Base-by-base conservation (phyloP, 1,140 invertebrate species). In the Anoplolepis gracilipes region DNA sequence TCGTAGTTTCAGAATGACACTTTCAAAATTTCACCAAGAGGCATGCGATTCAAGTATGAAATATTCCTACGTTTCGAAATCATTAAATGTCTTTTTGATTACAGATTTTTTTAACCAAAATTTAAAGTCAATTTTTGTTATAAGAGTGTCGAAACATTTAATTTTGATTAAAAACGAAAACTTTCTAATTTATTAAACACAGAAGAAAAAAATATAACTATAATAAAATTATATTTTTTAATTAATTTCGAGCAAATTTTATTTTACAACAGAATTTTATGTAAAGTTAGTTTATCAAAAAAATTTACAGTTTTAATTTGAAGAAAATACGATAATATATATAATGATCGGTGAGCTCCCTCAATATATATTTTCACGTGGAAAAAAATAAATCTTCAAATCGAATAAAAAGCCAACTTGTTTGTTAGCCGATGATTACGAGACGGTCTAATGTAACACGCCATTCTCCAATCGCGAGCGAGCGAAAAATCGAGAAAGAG, bases 401-500 rank as follows among this genome's bases (percentile, higher is more conserved):
- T 42, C 16, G 22, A 10, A 57, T 2, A 5, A 19, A 39, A 39
- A 33, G n/a, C 2, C n/a, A n/a, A 25, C 13, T 53, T n/a, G 19
- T 36, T 79, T 36, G 6, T 53, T n/a, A 1, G n/a, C 19, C 10
- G 65, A 42, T 16, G 36, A 72, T 81, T 72, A 25, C 59, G 36
- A 19, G 57, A 46, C 36, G 7, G 2, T 10, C 33, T 30, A n/a
- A 33, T 25, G 13, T 19, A 25, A 57, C 13, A n/a, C 16, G 13
- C 33, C 46, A 57, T 84, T 64, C 33, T 42, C 30, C 30, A 28
- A 70, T 78, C n/a, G n/a, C 7, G 28, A 39, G 36, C 59, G 49
- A 73, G 67, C 67, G 36, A 82, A 49, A 79, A 79, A 69, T 73
- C 55, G 78, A 73, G 39, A 70, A 42, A 16, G 39, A 78, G 69